Conservation (phyloP, 2,113 vertebrate genomes). For the Psophia crepitans region DNA sequence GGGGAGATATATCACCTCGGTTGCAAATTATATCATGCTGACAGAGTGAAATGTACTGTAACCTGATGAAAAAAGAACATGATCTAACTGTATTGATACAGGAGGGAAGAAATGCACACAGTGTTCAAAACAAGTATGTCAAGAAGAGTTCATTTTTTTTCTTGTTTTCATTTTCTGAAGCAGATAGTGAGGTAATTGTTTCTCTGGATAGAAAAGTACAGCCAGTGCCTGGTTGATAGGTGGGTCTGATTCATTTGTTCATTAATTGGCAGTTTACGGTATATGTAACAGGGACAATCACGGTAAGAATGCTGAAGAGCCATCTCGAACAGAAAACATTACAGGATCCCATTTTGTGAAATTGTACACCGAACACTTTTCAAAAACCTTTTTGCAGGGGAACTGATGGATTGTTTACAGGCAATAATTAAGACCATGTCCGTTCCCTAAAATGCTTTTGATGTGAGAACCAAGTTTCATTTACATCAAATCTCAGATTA, state of each 20-base stretch:
- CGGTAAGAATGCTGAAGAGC: neutral
- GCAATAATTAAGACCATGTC: neutral
- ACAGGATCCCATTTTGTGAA: neutral
- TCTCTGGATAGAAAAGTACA: neutral
- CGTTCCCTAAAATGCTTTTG: neutral
- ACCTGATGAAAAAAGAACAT: conserved; percentile 13
- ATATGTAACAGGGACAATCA: neutral
- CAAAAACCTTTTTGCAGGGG: neutral
- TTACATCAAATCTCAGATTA: neutral
- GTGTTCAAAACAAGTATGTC: neutral
- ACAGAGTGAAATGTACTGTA: conserved; percentile 37
- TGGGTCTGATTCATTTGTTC: neutral
- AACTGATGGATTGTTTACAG: neutral
- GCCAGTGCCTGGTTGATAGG: neutral
- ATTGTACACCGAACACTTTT: neutral
- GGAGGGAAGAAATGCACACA: neutral
- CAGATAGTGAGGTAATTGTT: neutral
- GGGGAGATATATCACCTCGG: conserved; percentile 5
- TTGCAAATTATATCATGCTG: conserved; percentile 13
- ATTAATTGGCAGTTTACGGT: neutral
- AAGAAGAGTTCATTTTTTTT: neutral
- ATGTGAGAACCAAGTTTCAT: neutral
- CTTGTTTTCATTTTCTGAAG: neutral
- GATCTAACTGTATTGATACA: neutral
- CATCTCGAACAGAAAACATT: neutral